Percentiles rank a stretch among this genome's conserved stretches.
Conservation (phyloP, 2,888 invertebrate genomes). For the Psylliodes chrysocephalus region DNA sequence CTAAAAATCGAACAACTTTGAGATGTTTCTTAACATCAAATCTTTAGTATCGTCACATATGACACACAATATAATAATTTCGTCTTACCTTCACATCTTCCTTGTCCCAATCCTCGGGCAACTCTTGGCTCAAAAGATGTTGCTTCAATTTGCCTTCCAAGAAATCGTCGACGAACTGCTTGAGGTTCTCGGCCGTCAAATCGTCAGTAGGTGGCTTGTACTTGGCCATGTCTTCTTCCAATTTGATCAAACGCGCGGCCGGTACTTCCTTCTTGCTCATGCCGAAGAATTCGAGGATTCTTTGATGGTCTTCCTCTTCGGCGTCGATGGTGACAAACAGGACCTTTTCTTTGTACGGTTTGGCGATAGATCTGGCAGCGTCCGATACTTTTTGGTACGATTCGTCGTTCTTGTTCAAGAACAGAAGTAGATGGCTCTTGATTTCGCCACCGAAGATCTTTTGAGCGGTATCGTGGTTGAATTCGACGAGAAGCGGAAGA, state of each 20-base stretch:
- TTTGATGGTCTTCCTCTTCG: slow-evolving; percentile 93
- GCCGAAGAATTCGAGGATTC: slow-evolving; percentile 99
- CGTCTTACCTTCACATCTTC: slow-evolving; percentile 83
- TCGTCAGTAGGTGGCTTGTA: slow-evolving; percentile 90
- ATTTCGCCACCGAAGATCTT: slow-evolving; percentile 99
- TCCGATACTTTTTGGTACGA: slow-evolving; percentile 84
- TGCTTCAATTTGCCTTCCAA: slow-evolving; percentile 93
- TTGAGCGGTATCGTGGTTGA: slow-evolving; percentile 96
- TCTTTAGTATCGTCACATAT: too few species aligned
- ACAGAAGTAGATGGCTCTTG: slow-evolving; percentile 95
- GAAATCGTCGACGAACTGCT: slow-evolving; percentile 88
- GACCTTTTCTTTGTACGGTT: slow-evolving; percentile 85
- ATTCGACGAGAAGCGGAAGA: slow-evolving; percentile 92
- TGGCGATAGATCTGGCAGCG: slow-evolving; percentile 84
- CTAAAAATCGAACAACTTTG: too few species aligned
- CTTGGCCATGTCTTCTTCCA: slow-evolving; percentile 98
- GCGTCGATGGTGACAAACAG: slow-evolving; percentile 96
- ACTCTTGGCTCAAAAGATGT: slow-evolving; percentile 91
- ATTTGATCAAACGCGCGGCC: slow-evolving; percentile 88
- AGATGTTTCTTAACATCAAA: too few species aligned
- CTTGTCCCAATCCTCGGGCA: slow-evolving; percentile 98
- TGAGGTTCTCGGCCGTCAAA: slow-evolving; percentile 74
- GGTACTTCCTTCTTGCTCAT: slow-evolving; percentile 89
- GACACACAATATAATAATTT: too few species aligned
- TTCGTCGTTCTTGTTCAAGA: slow-evolving; percentile 91